Evolutionary conservation across 2,797 vertebrate genomes (phyloP).

Genomic region (Sebastes ruberrimus): DNA sequence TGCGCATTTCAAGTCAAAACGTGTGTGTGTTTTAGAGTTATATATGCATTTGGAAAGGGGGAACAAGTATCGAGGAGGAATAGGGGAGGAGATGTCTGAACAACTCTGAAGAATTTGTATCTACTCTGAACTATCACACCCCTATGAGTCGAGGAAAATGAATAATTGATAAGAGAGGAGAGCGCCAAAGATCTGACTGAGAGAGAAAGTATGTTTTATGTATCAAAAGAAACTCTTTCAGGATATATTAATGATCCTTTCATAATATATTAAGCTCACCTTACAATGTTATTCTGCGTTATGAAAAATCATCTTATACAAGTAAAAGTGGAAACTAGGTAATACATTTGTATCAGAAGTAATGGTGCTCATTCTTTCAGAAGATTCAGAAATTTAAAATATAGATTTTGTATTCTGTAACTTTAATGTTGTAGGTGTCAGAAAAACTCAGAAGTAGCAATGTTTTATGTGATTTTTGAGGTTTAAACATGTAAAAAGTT

Average conservation of each 20-base stretch:
- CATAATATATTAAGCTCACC: background rate
- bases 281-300: background rate
- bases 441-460: background rate
- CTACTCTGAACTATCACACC: slow-evolving; percentile 15
- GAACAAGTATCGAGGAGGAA: background rate
- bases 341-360: background rate
- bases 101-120: slow-evolving; percentile 14
- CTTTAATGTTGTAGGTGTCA: background rate
- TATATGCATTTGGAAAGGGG: background rate
- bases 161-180: slow-evolving; percentile 43
- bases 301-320: background rate
- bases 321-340: background rate
- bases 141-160: slow-evolving; percentile 15
- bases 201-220: slow-evolving; percentile 37
- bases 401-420: background rate
- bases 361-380: background rate
- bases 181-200: slow-evolving; percentile 20
- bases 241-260: slow-evolving; percentile 14
- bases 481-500: background rate
- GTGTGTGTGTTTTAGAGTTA: background rate
- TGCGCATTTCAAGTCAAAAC: background rate
- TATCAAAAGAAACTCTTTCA: slow-evolving; percentile 7
- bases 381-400: background rate
- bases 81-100: slow-evolving; percentile 12
- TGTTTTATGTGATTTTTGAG: background rate